These are phyloP conservation scores for Taeniopygia guttata DNA, from an alignment of 2,797 vertebrate species.

Conservation along the genomic window DNA sequence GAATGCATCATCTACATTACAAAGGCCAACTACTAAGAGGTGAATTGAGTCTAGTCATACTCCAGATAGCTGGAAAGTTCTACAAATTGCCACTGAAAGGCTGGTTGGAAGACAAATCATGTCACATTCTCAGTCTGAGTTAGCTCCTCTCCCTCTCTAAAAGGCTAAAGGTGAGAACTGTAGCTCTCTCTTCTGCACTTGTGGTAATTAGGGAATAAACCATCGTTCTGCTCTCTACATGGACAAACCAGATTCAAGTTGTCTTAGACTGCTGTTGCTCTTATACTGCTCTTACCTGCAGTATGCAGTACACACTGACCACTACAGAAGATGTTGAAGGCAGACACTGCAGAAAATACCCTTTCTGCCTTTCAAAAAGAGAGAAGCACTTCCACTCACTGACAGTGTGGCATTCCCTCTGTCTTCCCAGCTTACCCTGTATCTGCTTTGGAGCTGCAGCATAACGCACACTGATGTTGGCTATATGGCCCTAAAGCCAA, in stretches of 20 bases:
- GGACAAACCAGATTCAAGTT: not conserved
- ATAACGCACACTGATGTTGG: not conserved
- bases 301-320: not conserved
- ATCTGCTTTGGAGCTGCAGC: not conserved
- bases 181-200: not conserved
- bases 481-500: not conserved
- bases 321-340: not conserved
- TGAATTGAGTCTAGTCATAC: not conserved
- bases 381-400: not conserved
- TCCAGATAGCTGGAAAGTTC: not conserved
- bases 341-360: not conserved
- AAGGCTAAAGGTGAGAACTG: not conserved
- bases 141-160: not conserved
- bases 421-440: conserved; percentile 3
- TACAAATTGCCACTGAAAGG: conserved; percentile 14
- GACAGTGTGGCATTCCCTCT: not conserved
- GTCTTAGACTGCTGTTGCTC: not conserved
- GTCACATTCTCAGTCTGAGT: not conserved
- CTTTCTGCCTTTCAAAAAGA: not conserved
- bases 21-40: not conserved
- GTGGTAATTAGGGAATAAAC: not conserved
- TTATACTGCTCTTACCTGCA: not conserved
- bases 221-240: not conserved
- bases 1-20: not conserved
- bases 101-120: conserved; percentile 39